Evolutionary conservation across 2,113 vertebrate species (phyloP).

Genomic region (Piprites chloris): DNA sequence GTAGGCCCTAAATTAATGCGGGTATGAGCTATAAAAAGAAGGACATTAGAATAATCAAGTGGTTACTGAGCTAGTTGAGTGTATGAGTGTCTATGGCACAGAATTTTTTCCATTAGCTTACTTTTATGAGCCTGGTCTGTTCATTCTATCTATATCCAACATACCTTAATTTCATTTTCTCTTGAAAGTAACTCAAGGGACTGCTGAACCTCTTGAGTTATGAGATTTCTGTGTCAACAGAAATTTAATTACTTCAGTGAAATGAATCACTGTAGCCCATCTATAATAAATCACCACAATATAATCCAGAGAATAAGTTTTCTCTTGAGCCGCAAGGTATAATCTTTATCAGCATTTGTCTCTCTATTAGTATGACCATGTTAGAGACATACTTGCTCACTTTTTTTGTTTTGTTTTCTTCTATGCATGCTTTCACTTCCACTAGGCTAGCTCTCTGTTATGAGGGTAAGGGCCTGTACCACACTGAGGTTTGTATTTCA

Average conservation of each 20-base stretch:
- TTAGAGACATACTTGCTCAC: background rate
- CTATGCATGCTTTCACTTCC: background rate
- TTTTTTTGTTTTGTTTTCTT: background rate
- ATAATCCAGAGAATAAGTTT: background rate
- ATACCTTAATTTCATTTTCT: slow-evolving; percentile 56
- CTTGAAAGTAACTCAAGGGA: slow-evolving; percentile 5
- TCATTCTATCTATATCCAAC: slow-evolving; percentile 27
- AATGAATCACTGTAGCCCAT: slow-evolving; percentile 18
- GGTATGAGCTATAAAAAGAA: slow-evolving; percentile 23
- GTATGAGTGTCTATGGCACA: background rate
- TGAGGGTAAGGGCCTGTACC: background rate
- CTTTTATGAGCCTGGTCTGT: slow-evolving; percentile 30
- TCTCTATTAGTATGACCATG: background rate
- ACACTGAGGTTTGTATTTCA: background rate
- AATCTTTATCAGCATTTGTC: background rate
- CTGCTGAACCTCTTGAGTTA: slow-evolving; percentile 36
- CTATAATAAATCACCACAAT: slow-evolving; percentile 17
- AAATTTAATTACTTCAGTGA: slow-evolving; percentile 47
- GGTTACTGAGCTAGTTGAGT: background rate
- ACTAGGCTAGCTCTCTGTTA: background rate
- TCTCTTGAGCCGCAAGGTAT: background rate
- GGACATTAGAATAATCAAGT: slow-evolving; percentile 41
- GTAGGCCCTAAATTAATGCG: slow-evolving; percentile 31
- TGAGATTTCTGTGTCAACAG: slow-evolving; percentile 54
- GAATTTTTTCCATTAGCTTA: slow-evolving; percentile 19